Base-by-base conservation (phyloP, 2,888 invertebrate species). In the Pedicia rivosa region DNA sequence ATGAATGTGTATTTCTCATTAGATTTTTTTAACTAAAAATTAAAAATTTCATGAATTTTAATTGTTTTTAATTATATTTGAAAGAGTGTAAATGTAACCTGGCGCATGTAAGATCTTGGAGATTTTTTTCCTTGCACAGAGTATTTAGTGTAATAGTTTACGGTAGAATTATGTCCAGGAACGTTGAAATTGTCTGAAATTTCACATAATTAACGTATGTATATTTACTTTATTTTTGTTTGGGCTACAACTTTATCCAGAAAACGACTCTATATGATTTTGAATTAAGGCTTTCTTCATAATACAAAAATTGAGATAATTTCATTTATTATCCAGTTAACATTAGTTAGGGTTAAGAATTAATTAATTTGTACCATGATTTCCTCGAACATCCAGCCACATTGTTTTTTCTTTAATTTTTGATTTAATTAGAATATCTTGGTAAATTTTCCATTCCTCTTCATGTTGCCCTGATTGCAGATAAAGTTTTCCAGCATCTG, bases 321-420 rank as follows among this genome's bases (percentile, higher is more conserved):
- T n/a, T n/a, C n/a, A n/a, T 4, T 24, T 5, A 24, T 4, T 5
- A 24, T 10, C n/a, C 8, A 24, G n/a, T 20, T 20, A 24, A 24
- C n/a, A 24, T 10, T 5, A 4, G n/a, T 24, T 10, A 24, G n/a
- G 8, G 4, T 7, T 24, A 10, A 10, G 3, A 24, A 24, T 4
- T 10, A 7, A 24, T 10, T 10, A 24, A 4, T 10, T n/a, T 6
- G 29, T 26, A 40, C 42, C 88, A 70, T 90, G 90, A 67, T 90
- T 90, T 57, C 91, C 91, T 58, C 90, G 67, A 43, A 88, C 78
- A 63, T 91, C 91, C 41, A 91, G 63, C 88, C 90, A 91, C 20
- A 72, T 61, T 3, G 84, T 83, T 51, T 71, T 72, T 28, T 75
- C 64, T 35, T 64, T 64, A 16, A 84, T 69, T 47, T 70, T 68